Evolutionary conservation across 2,113 vertebrate genomes (phyloP).

Genomic region (Rostratula benghalensis): DNA sequence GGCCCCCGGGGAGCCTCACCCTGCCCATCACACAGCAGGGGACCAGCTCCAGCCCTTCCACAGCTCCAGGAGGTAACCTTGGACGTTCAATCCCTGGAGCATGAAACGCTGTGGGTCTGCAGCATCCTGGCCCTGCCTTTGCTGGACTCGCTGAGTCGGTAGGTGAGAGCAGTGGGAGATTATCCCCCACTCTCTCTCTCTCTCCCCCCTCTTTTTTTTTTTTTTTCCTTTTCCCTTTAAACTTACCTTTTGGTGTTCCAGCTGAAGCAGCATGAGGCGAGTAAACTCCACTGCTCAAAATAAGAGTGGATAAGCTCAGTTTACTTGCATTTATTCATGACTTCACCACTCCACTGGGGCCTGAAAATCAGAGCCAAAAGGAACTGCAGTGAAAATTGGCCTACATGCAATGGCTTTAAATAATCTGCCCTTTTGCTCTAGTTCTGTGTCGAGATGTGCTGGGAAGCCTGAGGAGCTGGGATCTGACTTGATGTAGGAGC

Average conservation of each 20-base stretch:
- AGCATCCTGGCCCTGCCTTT: background rate
- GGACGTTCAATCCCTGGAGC: background rate
- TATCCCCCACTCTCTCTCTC: background rate
- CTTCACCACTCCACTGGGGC: conserved; percentile 66
- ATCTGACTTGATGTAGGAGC: conserved; percentile 26
- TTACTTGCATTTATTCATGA: conserved; percentile 73
- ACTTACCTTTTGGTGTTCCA: conserved; percentile 57
- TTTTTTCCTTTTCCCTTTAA: background rate
- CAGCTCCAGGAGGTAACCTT: background rate
- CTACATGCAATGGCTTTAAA: conserved; percentile 67
- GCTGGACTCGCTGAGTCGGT: background rate
- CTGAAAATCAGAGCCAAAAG: conserved; percentile 69
- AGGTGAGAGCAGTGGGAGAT: background rate
- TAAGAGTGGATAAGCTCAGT: conserved; percentile 68
- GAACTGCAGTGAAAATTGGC: conserved; percentile 67
- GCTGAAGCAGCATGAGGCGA: conserved; percentile 63
- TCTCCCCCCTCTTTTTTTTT: background rate
- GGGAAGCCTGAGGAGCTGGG: conserved; percentile 48
- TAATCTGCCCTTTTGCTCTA: conserved; percentile 69
- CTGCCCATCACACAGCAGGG: background rate
- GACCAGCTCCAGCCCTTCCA: background rate
- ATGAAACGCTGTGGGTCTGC: background rate
- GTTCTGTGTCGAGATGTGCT: conserved; percentile 50
- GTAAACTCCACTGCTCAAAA: conserved; percentile 67
- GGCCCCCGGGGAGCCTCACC: background rate